Evolutionary conservation across 2,113 vertebrate genomes (phyloP).

Genomic region (Chlorodrepanis virens): DNA sequence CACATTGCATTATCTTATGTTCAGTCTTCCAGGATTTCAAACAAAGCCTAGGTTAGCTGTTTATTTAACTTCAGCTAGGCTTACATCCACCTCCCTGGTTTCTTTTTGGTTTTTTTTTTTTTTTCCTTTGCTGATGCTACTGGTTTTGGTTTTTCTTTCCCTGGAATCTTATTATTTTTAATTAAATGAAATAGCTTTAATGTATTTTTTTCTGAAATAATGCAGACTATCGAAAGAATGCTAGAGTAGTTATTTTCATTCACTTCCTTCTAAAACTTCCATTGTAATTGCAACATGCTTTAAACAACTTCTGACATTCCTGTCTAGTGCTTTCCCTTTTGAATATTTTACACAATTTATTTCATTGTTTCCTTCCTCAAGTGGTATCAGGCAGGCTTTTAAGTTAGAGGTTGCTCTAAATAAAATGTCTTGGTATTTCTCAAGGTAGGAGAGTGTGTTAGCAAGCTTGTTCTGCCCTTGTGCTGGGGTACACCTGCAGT

Average conservation of each 20-base stretch:
- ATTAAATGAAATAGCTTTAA: constrained; percentile 22
- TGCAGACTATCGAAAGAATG: background rate
- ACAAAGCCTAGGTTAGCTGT: background rate
- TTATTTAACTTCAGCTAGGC: background rate
- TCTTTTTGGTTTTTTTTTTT: background rate
- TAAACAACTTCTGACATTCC: background rate
- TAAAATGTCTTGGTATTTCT: background rate
- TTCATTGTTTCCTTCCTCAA: constrained; percentile 1
- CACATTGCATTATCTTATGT: background rate
- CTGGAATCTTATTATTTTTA: background rate
- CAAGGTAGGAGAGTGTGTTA: background rate
- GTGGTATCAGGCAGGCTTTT: background rate
- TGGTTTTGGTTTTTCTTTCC: background rate
- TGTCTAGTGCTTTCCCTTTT: background rate
- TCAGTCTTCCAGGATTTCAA: background rate
- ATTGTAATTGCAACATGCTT: background rate
- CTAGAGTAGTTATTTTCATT: background rate
- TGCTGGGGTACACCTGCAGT: background rate
- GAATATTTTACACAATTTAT: constrained; percentile 8
- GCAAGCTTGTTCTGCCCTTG: rapidly evolving
- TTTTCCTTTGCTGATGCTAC: background rate
- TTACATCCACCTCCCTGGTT: background rate
- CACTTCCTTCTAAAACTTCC: background rate
- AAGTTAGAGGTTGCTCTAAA: background rate
- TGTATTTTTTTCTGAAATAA: background rate